Evolutionary conservation across 2,797 vertebrate species (phyloP).

Genomic region (Streptopelia turtur): DNA sequence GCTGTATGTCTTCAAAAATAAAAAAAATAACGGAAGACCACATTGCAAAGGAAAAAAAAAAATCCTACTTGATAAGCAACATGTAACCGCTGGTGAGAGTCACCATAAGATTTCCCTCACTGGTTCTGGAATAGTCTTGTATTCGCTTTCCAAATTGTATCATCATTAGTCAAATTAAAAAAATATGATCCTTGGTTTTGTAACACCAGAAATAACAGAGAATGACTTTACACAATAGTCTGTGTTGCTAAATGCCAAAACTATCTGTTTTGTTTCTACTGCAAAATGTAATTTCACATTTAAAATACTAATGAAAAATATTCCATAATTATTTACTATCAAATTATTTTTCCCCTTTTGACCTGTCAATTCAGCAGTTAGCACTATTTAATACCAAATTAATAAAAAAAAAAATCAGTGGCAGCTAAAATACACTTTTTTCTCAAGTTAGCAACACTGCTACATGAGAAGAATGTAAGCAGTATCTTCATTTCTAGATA

Average conservation of each 20-base stretch:
- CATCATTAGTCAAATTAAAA: constrained; percentile 1
- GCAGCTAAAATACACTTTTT: not conserved
- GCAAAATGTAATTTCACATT: not conserved
- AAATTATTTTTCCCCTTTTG: not conserved
- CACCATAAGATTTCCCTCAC: not conserved
- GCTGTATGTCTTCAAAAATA: not conserved
- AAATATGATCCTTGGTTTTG: not conserved
- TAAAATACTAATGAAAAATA: not conserved
- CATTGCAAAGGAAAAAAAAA: not conserved
- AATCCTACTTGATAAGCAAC: not conserved
- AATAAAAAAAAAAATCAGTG: not conserved
- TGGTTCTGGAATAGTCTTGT: not conserved
- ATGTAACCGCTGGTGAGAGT: not conserved
- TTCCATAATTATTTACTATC: not conserved
- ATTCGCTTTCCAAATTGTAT: not conserved
- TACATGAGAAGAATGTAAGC: not conserved
- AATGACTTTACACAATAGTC: not conserved
- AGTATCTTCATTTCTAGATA: not conserved
- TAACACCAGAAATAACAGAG: not conserved
- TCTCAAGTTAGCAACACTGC: not conserved
- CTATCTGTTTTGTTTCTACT: not conserved
- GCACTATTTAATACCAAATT: not conserved
- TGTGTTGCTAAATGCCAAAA: not conserved
- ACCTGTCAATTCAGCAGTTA: not conserved
- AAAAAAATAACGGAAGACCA: not conserved